Conservation (phyloP, 35 echinoderm and acorn worm species). For the Stichopus chloronotus region DNA sequence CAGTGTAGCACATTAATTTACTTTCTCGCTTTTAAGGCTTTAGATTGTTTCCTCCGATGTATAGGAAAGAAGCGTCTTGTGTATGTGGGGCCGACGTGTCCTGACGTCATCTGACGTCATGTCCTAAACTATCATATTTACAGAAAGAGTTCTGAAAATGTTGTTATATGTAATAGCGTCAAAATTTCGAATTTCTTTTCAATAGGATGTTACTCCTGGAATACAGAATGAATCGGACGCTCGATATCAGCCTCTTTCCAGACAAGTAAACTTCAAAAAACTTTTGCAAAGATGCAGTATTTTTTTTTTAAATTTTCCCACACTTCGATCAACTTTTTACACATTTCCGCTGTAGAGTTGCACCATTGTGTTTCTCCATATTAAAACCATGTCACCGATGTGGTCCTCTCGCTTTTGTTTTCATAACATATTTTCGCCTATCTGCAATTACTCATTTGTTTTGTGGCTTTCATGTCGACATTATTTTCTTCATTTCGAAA, state of each 20-base stretch:
- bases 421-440: background rate
- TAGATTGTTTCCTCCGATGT: no score
- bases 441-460: background rate
- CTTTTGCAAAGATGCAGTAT: background rate
- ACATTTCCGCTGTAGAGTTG: background rate
- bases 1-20: no score
- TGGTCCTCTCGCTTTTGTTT: background rate
- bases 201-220: conserved; percentile 37
- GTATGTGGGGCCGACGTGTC: no score
- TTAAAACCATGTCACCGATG: background rate
- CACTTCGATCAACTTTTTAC: background rate
- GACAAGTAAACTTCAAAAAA: conserved; percentile 5
- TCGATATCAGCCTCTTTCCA: conserved; percentile 6
- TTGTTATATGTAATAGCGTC: background rate
- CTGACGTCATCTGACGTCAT: background rate
- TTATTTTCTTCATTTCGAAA: background rate
- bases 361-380: background rate
- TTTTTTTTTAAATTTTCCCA: background rate
- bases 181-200: conserved; percentile 26
- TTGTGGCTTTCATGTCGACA: background rate
- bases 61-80: no score
- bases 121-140: background rate
- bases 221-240: background rate
- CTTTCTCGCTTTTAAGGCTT: no score
- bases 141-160: background rate